Conservation (phyloP, 2,888 invertebrate species). For the Synergus itoensis region DNA sequence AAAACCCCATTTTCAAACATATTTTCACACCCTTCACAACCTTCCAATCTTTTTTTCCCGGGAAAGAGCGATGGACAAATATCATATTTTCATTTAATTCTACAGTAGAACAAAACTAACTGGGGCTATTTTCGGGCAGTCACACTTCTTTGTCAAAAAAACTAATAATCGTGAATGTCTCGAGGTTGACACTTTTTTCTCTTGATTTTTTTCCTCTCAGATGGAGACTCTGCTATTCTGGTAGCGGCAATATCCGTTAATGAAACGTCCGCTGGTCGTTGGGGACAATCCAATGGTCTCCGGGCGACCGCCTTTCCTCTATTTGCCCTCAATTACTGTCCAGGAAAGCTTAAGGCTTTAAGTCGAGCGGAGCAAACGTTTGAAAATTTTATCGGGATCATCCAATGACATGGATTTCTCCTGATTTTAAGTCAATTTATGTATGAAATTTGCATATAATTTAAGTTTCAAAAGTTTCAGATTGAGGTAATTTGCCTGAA, state of each 20-base stretch:
- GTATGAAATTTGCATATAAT: not conserved
- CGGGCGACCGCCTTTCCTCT: constrained; percentile 59
- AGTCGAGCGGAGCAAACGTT: constrained; percentile 4
- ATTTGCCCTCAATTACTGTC: constrained; percentile 68
- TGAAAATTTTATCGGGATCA: not conserved
- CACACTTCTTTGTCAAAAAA: not conserved
- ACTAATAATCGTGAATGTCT: constrained; percentile 23
- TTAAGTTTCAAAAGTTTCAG: not conserved
- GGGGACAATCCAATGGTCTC: not conserved
- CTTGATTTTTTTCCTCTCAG: constrained; percentile 26
- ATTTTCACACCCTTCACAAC: too few species aligned
- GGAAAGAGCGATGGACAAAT: not conserved
- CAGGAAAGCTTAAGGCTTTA: constrained; percentile 49
- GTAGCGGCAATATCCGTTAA: constrained; percentile 64
- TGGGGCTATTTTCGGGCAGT: not conserved
- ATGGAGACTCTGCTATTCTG: constrained; percentile 50
- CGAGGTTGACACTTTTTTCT: constrained; percentile 20
- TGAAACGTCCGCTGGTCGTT: constrained; percentile 61
- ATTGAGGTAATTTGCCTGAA: not conserved
- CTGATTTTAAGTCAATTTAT: not conserved
- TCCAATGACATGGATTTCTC: not conserved
- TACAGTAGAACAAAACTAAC: not conserved
- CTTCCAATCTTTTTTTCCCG: too few species aligned
- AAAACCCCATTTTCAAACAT: too few species aligned
- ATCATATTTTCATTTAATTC: not conserved